Conservation (phyloP, 1,140 invertebrate species). For the Aphaenogaster floridana region DNA sequence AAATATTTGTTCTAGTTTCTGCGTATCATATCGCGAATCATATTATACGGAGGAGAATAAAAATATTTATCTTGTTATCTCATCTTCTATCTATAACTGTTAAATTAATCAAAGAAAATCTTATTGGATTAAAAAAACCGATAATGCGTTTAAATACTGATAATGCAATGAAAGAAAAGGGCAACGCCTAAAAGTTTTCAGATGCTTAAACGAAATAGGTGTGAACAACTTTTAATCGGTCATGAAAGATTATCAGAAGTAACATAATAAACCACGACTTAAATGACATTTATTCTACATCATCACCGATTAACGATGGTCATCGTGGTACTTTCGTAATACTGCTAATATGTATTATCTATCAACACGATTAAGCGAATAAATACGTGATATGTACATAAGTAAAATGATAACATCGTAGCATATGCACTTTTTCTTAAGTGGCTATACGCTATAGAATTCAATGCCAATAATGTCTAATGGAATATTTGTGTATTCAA, state of each 20-base stretch:
- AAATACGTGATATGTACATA: background rate
- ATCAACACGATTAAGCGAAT: background rate
- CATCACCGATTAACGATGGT: background rate
- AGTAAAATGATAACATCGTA: background rate
- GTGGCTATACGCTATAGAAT: background rate
- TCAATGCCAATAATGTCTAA: background rate
- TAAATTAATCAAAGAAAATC: background rate
- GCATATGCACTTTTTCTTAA: background rate
- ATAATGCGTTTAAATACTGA: background rate
- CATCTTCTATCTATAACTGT: background rate
- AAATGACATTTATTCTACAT: background rate
- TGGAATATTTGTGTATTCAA: background rate
- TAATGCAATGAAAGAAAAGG: background rate
- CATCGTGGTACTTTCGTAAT: constrained; percentile 52
- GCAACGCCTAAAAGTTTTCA: background rate
- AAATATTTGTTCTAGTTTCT: constrained; percentile 14
- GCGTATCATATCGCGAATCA: background rate
- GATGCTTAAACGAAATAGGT: constrained; percentile 19
- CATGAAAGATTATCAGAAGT: constrained; percentile 8
- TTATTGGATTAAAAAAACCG: background rate
- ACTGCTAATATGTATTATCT: constrained; percentile 30
- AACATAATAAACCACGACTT: background rate
- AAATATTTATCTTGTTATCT: constrained; percentile 1
- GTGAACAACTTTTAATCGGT: constrained; percentile 72
- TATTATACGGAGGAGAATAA: background rate